These are phyloP conservation scores for Delphinus delphis DNA, from an alignment of 2,113 vertebrate species.

Conservation along the genomic window DNA sequence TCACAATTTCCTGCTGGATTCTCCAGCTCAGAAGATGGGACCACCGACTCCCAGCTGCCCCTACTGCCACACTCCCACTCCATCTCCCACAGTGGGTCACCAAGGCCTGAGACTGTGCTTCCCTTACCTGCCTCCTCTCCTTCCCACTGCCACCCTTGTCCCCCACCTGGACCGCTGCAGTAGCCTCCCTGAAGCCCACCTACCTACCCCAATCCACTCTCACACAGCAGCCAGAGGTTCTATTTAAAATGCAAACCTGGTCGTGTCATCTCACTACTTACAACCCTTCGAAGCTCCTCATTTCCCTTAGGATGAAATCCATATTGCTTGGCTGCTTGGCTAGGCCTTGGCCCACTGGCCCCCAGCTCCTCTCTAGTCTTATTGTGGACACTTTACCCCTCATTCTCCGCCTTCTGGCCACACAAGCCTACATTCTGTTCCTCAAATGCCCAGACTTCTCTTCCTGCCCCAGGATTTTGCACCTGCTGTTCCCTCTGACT, in stretches of 20 bases:
- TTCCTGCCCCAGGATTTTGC: neutral
- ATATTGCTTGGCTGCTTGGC: rapidly evolving
- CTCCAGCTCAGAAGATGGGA: neutral
- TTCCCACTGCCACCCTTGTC: rapidly evolving
- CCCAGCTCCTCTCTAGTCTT: neutral
- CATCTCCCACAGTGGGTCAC: rapidly evolving
- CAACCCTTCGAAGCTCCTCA: neutral
- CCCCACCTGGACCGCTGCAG: neutral
- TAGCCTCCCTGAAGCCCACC: neutral
- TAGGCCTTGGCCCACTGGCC: neutral
- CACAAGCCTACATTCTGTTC: neutral
- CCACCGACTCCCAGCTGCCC: neutral
- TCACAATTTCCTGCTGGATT: neutral
- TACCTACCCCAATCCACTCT: too few species aligned
- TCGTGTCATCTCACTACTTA: neutral
- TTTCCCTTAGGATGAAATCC: neutral
- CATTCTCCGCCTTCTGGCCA: neutral
- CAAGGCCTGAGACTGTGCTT: neutral
- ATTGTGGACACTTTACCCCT: too few species aligned
- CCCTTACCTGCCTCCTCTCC: neutral
- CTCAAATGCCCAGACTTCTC: neutral
- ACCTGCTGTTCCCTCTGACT: neutral
- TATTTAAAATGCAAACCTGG: neutral
- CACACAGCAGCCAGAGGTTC: neutral
- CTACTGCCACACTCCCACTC: neutral